phyloP scores from a whole-genome alignment of 92 coral and sea anemone species.

The Muricea muricata region DNA sequence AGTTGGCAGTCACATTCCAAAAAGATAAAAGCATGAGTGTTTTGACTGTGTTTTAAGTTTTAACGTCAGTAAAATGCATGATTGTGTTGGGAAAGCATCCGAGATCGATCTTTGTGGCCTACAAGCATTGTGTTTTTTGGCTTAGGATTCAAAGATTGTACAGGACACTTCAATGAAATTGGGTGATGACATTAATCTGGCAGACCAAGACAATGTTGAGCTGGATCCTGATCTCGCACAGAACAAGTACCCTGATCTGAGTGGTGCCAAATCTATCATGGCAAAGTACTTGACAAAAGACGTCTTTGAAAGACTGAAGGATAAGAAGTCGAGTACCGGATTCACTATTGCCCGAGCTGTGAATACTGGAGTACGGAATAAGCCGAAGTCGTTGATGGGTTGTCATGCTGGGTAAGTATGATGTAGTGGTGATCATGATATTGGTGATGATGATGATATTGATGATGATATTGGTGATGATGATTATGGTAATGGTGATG shows the following conservation, averaged over 20 bases:
- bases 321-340: conserved; percentile 48
- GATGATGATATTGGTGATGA: background rate
- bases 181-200: conserved; percentile 42
- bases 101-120: no score
- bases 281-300: conserved; percentile 53
- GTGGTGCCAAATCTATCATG: conserved; percentile 41
- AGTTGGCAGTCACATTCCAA: no score
- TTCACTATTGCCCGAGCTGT: conserved; percentile 77
- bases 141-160: conserved; percentile 8
- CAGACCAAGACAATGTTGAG: conserved; percentile 35
- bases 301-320: conserved; percentile 59
- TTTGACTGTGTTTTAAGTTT: no score
- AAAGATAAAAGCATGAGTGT: no score
- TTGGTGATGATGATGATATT: background rate
- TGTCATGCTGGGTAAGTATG: conserved; percentile 61
- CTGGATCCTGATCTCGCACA: conserved; percentile 70
- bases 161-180: conserved; percentile 47
- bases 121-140: background rate
- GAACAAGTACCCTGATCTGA: conserved; percentile 65
- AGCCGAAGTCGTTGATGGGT: conserved; percentile 62
- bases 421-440: background rate
- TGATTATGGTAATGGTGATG: background rate
- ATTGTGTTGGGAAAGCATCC: no score
- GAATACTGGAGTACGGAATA: conserved; percentile 60
- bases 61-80: no score